Percentiles rank a stretch among this genome's conserved stretches.
Conservation (phyloP, 1,140 invertebrate genomes). For the Tetragonula clypearis region DNA sequence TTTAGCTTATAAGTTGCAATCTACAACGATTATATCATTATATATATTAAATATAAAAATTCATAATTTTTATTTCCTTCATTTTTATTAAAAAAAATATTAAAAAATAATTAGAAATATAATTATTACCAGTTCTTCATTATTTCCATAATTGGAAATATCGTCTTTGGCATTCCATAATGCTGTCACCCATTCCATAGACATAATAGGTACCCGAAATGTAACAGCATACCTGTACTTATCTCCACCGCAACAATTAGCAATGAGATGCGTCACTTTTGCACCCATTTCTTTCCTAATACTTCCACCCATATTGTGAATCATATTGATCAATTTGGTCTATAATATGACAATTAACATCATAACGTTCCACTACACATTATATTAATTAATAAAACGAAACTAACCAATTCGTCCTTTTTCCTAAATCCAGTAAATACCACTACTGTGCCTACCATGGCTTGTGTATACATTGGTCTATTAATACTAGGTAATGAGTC, state of each 20-base stretch:
- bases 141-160: conserved; percentile 84
- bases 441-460: conserved; percentile 92
- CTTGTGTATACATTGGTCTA: conserved; percentile 92
- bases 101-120: neutral
- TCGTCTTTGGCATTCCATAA: conserved; percentile 91
- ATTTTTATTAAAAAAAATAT: neutral
- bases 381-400: conserved; percentile 34
- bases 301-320: conserved; percentile 97
- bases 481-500: conserved; percentile 86
- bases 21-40: conserved; percentile 47
- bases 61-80: too few relatives aligned
- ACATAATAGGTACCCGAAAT: conserved; percentile 94
- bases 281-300: conserved; percentile 93
- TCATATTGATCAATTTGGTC: conserved; percentile 91
- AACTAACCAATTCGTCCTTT: conserved; percentile 91
- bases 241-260: conserved; percentile 91
- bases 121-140: conserved; percentile 84
- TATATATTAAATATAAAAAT: neutral
- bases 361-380: conserved; percentile 34
- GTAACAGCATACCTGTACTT: conserved; percentile 94
- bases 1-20: conserved; percentile 87
- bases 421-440: conserved; percentile 95
- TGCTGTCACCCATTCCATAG: conserved; percentile 92
- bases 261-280: conserved; percentile 96
- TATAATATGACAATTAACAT: conserved; percentile 77